phyloP scores from a whole-genome alignment of 2,797 vertebrate genomes.

The Eleutherodactylus coqui region DNA sequence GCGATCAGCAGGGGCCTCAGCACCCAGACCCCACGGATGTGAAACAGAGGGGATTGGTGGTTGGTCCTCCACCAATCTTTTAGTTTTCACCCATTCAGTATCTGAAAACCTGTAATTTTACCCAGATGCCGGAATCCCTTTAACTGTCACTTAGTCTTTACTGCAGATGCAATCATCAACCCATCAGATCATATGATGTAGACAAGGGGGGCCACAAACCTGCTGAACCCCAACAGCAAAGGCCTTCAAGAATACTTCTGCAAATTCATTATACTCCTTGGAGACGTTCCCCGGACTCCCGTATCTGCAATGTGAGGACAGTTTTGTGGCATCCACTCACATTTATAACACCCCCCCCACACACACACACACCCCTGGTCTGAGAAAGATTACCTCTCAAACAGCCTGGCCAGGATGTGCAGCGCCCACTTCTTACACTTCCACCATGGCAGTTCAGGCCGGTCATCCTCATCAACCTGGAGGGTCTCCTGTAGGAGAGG shows the following conservation, averaged over 20 bases:
- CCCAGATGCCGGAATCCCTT: too few species aligned
- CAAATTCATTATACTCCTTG: conserved; percentile 98
- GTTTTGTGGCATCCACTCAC: too few species aligned
- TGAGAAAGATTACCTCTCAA: conserved; percentile 86
- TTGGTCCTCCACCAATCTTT: too few species aligned
- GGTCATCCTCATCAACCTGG: conserved; percentile 96
- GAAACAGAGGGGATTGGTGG: too few species aligned
- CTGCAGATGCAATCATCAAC: too few species aligned
- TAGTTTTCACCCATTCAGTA: too few species aligned
- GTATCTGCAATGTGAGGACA: conserved; percentile 80
- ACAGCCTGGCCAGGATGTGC: conserved; percentile 96
- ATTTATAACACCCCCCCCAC: too few species aligned
- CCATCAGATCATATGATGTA: not conserved
- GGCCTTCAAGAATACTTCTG: conserved; percentile 97
- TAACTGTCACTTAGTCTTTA: too few species aligned
- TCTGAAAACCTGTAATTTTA: too few species aligned
- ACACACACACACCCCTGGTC: too few species aligned
- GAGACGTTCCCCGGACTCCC: conserved; percentile 98
- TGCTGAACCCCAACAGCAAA: conserved; percentile 96
- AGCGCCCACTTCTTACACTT: conserved; percentile 99
- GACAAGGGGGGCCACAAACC: conserved; percentile 70
- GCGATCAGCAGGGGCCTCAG: too few species aligned
- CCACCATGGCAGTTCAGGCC: conserved; percentile 98
- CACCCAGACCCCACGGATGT: too few species aligned
- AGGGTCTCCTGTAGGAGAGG: conserved; percentile 85